These are phyloP conservation scores for Hyppa rectilinea DNA, from an alignment of 2,888 invertebrate genomes.

Conservation along the genomic window DNA sequence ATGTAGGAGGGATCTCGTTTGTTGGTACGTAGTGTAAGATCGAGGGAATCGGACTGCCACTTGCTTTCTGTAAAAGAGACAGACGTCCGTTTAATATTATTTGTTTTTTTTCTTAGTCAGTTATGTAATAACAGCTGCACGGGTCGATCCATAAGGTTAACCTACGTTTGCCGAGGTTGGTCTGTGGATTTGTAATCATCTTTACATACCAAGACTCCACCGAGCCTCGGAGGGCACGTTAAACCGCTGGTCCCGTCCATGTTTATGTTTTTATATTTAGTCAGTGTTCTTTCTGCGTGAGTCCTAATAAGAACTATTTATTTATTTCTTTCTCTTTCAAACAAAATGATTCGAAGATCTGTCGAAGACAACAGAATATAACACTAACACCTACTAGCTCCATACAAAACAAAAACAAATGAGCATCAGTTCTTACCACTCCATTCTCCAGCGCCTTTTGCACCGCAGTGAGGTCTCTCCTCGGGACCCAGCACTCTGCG, in stretches of 20 bases:
- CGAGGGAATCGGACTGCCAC: conserved; percentile 95
- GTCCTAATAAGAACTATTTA: neutral
- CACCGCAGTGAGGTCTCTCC: conserved; percentile 92
- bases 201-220: no score
- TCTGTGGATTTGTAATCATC: no score
- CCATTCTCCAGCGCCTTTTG: conserved; percentile 95
- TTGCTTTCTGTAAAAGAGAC: conserved; percentile 87
- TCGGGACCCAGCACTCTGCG: conserved; percentile 97
- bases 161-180: no score
- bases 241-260: no score
- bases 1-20: conserved; percentile 94
- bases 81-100: neutral
- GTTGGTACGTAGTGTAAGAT: conserved; percentile 95
- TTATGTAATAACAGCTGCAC: no score
- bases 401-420: neutral
- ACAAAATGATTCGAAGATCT: neutral
- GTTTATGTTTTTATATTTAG: neutral
- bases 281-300: neutral
- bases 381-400: neutral
- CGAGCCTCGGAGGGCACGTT: no score
- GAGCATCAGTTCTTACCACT: conserved; percentile 90
- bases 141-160: no score
- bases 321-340: neutral
- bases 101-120: no score
- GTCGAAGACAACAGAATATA: neutral